Percentiles rank a stretch among this genome's conserved stretches.
Evolutionary conservation across 2,797 vertebrate species (phyloP).

Genomic region (Melanotaenia trifasciata): DNA sequence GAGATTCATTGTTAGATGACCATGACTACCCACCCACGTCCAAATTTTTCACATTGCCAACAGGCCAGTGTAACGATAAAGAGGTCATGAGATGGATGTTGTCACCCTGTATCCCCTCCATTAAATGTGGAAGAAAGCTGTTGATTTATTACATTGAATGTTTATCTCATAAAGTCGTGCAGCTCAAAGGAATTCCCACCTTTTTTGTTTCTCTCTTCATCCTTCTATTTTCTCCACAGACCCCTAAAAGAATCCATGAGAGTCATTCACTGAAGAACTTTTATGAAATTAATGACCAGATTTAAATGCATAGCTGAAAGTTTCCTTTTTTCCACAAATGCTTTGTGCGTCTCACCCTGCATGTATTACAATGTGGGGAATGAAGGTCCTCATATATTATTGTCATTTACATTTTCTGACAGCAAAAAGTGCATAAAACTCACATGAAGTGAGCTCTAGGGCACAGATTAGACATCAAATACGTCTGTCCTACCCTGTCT

Average conservation of each 20-base stretch:
- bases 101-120: not conserved
- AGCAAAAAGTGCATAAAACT: not conserved
- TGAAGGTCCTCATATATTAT: not conserved
- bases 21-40: slow-evolving; percentile 27
- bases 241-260: not conserved
- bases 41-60: slow-evolving; percentile 19
- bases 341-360: not conserved
- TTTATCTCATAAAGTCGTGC: not conserved
- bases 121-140: slow-evolving; percentile 5
- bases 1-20: slow-evolving; percentile 32
- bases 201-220: not conserved
- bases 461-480: not conserved
- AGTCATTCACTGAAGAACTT: not conserved
- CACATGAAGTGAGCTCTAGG: not conserved
- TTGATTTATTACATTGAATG: not conserved
- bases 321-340: not conserved
- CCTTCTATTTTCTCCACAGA: not conserved
- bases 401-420: not conserved
- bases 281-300: not conserved
- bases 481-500: not conserved
- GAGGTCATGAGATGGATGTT: not conserved
- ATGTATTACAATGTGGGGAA: not conserved
- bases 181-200: no score
- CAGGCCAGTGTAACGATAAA: slow-evolving; percentile 14
- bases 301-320: not conserved